These are phyloP conservation scores for Watsonalla cultraria DNA, from an alignment of 2,888 invertebrate genomes.

Conservation along the genomic window DNA sequence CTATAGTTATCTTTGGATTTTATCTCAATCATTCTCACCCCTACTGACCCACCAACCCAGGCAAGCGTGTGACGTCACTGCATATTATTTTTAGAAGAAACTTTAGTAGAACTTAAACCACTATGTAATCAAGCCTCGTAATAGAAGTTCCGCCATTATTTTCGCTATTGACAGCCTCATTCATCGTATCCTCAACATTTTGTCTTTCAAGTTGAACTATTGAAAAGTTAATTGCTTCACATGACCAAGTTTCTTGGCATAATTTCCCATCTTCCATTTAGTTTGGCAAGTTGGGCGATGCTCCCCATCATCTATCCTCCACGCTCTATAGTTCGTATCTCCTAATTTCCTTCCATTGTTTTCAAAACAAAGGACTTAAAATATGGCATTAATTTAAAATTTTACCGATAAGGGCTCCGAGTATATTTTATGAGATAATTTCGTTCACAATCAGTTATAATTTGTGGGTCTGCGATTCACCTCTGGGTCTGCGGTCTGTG, in stretches of 20 bases:
- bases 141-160: neutral
- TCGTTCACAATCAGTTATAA: neutral
- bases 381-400: constrained; percentile 3
- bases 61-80: no score
- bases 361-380: constrained; percentile 12
- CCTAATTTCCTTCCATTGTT: constrained; percentile 16
- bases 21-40: no score
- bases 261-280: constrained; percentile 17
- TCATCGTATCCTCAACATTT: neutral
- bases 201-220: neutral
- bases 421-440: neutral
- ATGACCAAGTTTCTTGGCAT: constrained; percentile 25
- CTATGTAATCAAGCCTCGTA: no score
- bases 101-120: no score
- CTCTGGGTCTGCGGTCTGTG: neutral
- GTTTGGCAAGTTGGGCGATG: constrained; percentile 21
- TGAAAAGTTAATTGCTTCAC: constrained; percentile 5
- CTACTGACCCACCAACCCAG: no score
- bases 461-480: neutral
- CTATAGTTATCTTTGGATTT: no score
- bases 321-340: constrained; percentile 11
- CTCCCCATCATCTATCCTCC: constrained; percentile 6
- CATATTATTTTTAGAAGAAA: no score
- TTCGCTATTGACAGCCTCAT: neutral
- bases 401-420: neutral